Percentiles rank a stretch among this genome's conserved stretches.
phyloP scores from a whole-genome alignment of 2,888 invertebrate genomes.

The Apodemia hepburni region DNA sequence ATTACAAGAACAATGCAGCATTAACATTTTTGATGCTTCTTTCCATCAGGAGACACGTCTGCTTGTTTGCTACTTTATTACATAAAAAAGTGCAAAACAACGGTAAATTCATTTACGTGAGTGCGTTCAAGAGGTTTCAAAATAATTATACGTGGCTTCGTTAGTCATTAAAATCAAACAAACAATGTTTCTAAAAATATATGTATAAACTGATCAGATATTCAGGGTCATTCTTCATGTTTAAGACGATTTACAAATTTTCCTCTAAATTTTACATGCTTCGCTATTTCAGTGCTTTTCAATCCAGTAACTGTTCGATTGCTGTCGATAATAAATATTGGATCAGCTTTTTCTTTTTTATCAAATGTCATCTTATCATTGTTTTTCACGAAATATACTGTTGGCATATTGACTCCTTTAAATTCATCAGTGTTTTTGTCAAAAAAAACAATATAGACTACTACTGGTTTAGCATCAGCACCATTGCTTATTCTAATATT shows the following conservation, averaged over 20 bases:
- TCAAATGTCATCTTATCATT: constrained; percentile 28
- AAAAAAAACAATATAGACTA: constrained; percentile 58
- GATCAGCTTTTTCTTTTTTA: constrained; percentile 41
- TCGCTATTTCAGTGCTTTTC: constrained; percentile 56
- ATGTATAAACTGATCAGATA: not conserved
- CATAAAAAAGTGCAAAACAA: too few relatives aligned
- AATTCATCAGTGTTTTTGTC: constrained; percentile 39
- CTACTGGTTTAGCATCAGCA: constrained; percentile 38
- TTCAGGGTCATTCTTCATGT: not conserved
- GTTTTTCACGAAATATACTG: constrained; percentile 56
- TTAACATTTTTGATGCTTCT: too few relatives aligned
- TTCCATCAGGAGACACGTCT: too few relatives aligned
- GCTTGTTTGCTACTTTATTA: too few relatives aligned
- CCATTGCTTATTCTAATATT: constrained; percentile 42
- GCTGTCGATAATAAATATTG: constrained; percentile 53
- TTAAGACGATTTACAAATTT: constrained; percentile 40
- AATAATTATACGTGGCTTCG: too few relatives aligned
- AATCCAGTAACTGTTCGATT: constrained; percentile 63
- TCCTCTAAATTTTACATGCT: constrained; percentile 54
- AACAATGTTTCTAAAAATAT: not conserved
- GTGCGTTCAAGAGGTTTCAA: too few relatives aligned
- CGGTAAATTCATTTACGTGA: too few relatives aligned
- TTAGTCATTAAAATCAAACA: too few relatives aligned
- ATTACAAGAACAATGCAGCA: too few relatives aligned
- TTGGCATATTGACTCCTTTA: constrained; percentile 43